Percentiles rank a stretch among this genome's conserved stretches.
Conservation (phyloP, 2,888 invertebrate genomes). For the Mythimna loreyi region DNA sequence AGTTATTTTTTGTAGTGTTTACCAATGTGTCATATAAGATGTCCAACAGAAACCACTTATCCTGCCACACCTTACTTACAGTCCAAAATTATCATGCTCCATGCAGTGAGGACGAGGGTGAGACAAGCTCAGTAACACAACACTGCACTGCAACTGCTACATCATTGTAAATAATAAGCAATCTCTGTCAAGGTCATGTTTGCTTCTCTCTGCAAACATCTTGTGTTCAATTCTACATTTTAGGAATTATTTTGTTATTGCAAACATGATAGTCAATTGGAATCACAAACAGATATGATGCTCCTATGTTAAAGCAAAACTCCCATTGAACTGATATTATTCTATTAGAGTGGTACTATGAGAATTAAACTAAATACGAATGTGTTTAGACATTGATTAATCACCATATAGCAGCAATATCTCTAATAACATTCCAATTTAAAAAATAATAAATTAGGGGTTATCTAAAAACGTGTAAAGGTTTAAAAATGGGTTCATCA, state of each 20-base stretch:
- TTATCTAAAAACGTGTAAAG: conserved; percentile 42
- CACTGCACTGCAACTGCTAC: not conserved
- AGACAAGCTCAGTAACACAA: not conserved
- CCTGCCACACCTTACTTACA: too few species aligned
- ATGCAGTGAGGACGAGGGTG: not conserved
- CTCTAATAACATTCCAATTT: conserved; percentile 9
- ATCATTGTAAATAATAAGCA: conserved; percentile 47
- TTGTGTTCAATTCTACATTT: not conserved
- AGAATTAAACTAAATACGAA: not conserved
- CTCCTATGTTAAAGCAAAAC: not conserved
- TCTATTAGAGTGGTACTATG: not conserved
- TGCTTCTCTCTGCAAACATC: conserved; percentile 30
- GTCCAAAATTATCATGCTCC: not conserved
- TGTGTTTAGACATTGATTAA: not conserved
- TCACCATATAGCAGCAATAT: conserved; percentile 9
- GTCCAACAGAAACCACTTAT: not conserved
- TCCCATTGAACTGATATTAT: conserved; percentile 14
- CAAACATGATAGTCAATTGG: not conserved
- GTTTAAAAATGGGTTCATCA: conserved; percentile 22
- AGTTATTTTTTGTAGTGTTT: too few species aligned
- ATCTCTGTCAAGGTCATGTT: conserved; percentile 54
- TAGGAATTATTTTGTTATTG: conserved; percentile 2
- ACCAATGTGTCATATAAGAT: not conserved
- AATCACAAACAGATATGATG: conserved; percentile 3
- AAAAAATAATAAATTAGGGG: conserved; percentile 26